Evolutionary conservation across 2,797 vertebrate genomes (phyloP), one percentile per base, ranked within the genome.

Genomic region (Carduelis carduelis): DNA sequence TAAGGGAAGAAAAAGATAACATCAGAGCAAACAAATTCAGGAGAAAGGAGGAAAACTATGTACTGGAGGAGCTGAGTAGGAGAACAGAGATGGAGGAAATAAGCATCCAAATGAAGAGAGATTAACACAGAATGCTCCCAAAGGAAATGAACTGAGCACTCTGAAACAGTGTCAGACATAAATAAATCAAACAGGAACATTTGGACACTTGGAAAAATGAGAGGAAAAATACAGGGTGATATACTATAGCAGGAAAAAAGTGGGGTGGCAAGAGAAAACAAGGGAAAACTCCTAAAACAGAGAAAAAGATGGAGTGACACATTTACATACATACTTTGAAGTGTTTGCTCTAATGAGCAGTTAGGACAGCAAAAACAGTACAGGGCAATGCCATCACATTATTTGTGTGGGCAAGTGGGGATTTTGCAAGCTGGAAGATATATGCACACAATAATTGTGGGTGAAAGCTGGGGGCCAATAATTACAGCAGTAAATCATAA

Each of bases 401-500:
- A 63, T 94, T 93, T 93, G 76, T 93, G 95, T 47, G 49, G 52
- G 59, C 85, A 88, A 82, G 60, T 70, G 66, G 91, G 89, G 85
- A 90, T 92, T 95, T 93, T 96, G 89, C 72, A 91, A 50, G 85
- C 85, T 30, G 5, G 74, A 93, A 96, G 91, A 96, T 92, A 95
- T 64, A 95, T 37, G 63, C 49, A 64, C 41, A 43, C 56, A 94
- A 80, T 95, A 95, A 96, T 95, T 95, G 89, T 66, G 66, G 56
- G 66, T 95, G 95, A 96, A 96, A 96, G 91, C 79, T 91, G 63
- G 85, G 69, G 89, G 79, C 66, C 32, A 93, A 14, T 96, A 95
- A 96, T 96, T 95, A 74, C 74, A 76, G 66, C 77, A 94, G 91
- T 96, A 96, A 96, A 96, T 96, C 95, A 94, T 93, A 93, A 96